Conservation (phyloP, 2,888 invertebrate genomes). For the Unio pictorum region DNA sequence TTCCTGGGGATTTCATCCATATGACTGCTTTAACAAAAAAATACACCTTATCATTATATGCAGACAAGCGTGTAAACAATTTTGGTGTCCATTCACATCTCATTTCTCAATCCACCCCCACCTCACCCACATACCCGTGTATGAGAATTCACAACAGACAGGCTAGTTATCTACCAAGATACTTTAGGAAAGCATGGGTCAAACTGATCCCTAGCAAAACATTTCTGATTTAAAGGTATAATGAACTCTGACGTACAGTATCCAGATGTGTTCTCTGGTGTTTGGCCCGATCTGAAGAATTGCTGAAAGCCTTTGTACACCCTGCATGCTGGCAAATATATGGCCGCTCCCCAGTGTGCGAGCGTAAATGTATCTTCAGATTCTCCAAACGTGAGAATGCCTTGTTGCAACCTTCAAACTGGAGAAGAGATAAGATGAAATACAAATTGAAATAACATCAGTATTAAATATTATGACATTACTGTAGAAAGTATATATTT, state of each 20-base stretch:
- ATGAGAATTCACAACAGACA: too few species aligned
- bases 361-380: constrained; percentile 93
- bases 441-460: background rate
- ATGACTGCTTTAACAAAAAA: too few species aligned
- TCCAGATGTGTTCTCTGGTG: constrained; percentile 99
- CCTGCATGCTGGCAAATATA: constrained; percentile 97
- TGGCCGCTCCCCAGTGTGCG: constrained; percentile 84
- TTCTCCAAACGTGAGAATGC: constrained; percentile 98
- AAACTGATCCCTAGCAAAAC: too few species aligned
- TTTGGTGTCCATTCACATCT: too few species aligned
- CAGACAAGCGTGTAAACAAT: too few species aligned
- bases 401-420: constrained; percentile 86
- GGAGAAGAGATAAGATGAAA: constrained; percentile 24
- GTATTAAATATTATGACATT: background rate
- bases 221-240: background rate
- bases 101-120: too few species aligned
- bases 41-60: too few species aligned
- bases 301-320: constrained; percentile 97
- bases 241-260: constrained; percentile 85
- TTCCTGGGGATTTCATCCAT: too few species aligned
- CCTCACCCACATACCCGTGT: too few species aligned
- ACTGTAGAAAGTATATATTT: too few species aligned
- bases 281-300: constrained; percentile 98
- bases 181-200: background rate
- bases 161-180: too few species aligned